Evolutionary conservation across 1,140 invertebrate species (phyloP).

Genomic region (Aphaenogaster floridana): DNA sequence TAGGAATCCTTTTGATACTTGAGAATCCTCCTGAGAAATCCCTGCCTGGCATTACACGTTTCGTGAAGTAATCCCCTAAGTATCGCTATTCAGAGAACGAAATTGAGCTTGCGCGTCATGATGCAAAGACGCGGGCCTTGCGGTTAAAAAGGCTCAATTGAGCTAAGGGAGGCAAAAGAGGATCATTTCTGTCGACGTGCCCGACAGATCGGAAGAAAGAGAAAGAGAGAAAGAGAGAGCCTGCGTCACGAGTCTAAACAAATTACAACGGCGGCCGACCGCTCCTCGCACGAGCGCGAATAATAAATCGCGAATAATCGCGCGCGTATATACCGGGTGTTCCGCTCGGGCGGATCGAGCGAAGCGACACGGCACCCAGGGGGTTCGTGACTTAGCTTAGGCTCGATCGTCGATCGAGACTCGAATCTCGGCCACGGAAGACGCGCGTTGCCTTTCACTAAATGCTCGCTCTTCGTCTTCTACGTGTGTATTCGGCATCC

Average conservation of each 20-base stretch:
- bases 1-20: slow-evolving; percentile 70
- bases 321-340: slow-evolving; percentile 53
- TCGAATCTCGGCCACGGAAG: slow-evolving; percentile 82
- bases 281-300: slow-evolving; percentile 61
- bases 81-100: slow-evolving; percentile 59
- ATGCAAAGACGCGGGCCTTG: slow-evolving; percentile 30
- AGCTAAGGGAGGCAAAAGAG: slow-evolving; percentile 57
- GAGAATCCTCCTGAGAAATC: slow-evolving; percentile 74
- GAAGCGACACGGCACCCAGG: slow-evolving; percentile 10
- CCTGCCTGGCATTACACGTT: slow-evolving; percentile 46
- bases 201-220: slow-evolving; percentile 3
- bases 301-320: slow-evolving; percentile 60
- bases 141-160: slow-evolving; percentile 63
- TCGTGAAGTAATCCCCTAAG: slow-evolving; percentile 69
- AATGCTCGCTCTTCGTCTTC: slow-evolving; percentile 77
- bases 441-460: slow-evolving; percentile 79
- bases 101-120: slow-evolving; percentile 59
- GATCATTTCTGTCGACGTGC: slow-evolving; percentile 49
- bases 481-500: slow-evolving; percentile 78
- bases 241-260: slow-evolving; percentile 52
- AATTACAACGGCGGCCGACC: slow-evolving; percentile 43
- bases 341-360: not conserved
- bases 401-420: slow-evolving; percentile 75
- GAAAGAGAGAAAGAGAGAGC: slow-evolving; percentile 25
- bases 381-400: slow-evolving; percentile 69